phyloP scores from a whole-genome alignment of 2,888 invertebrate genomes.

The Microctonus hyperodae region DNA sequence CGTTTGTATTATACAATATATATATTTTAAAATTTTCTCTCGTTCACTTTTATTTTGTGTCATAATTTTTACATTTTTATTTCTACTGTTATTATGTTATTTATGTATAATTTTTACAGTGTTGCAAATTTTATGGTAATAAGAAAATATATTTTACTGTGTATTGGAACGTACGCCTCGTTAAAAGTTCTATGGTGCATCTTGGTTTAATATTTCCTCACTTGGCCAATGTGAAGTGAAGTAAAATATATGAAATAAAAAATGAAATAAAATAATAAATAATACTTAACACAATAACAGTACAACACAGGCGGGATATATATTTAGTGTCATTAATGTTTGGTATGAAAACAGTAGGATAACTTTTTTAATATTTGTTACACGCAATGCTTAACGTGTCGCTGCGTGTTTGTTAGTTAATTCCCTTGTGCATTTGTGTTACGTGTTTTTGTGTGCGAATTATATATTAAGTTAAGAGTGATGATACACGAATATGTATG shows the following conservation, averaged over 20 bases:
- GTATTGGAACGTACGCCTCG: neutral
- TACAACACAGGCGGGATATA: too few relatives aligned
- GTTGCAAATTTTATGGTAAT: neutral
- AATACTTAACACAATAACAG: too few relatives aligned
- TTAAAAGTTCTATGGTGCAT: too few relatives aligned
- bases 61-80: neutral
- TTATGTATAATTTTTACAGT: neutral
- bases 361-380: too few relatives aligned
- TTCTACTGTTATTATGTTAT: neutral
- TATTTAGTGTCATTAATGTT: too few relatives aligned
- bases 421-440: neutral
- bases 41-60: neutral
- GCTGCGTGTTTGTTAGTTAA: neutral
- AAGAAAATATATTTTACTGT: neutral
- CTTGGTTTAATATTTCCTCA: too few relatives aligned
- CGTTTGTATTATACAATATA: constrained; percentile 1
- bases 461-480: neutral
- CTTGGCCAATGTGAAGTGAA: too few relatives aligned
- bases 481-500: neutral
- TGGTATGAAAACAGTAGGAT: too few relatives aligned
- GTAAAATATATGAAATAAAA: too few relatives aligned
- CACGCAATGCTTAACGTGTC: neutral
- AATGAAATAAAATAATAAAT: too few relatives aligned
- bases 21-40: constrained; percentile 6
- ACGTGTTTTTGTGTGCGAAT: neutral